A percentile compares a stretch with the other conserved stretches of the same genome.
phyloP scores from a whole-genome alignment of 2,113 vertebrate genomes.

The Ursus arctos region DNA sequence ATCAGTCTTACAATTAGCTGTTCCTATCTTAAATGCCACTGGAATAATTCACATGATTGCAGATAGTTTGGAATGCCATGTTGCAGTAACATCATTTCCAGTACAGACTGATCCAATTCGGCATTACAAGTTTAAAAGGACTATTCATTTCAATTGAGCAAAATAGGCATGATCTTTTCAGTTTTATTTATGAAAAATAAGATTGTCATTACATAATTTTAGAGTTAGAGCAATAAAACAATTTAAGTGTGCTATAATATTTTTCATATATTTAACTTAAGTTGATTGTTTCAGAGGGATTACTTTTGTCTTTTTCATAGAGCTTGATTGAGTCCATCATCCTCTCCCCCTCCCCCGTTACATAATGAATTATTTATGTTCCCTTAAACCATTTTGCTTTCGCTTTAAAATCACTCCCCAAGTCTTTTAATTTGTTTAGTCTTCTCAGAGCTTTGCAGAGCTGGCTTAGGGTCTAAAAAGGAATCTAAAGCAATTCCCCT shows the following conservation, averaged over 20 bases:
- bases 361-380: conserved; percentile 25
- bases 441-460: conserved; percentile 50
- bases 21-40: conserved; percentile 69
- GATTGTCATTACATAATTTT: background rate
- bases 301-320: conserved; percentile 15
- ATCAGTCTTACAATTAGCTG: conserved; percentile 71
- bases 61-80: conserved; percentile 36
- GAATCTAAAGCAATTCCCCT: background rate
- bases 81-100: conserved; percentile 36
- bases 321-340: background rate
- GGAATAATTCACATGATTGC: conserved; percentile 72
- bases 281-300: background rate
- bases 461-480: conserved; percentile 30
- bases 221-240: conserved; percentile 18
- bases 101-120: background rate
- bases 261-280: background rate
- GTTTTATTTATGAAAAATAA: conserved; percentile 43
- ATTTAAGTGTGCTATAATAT: background rate
- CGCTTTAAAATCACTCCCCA: conserved; percentile 37
- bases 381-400: conserved; percentile 18
- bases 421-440: conserved; percentile 65
- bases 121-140: background rate
- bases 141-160: background rate
- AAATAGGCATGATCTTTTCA: background rate
- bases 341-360: background rate